These are phyloP conservation scores for Isichthys henryi DNA, from an alignment of 2,113 vertebrate genomes.

Conservation along the genomic window DNA sequence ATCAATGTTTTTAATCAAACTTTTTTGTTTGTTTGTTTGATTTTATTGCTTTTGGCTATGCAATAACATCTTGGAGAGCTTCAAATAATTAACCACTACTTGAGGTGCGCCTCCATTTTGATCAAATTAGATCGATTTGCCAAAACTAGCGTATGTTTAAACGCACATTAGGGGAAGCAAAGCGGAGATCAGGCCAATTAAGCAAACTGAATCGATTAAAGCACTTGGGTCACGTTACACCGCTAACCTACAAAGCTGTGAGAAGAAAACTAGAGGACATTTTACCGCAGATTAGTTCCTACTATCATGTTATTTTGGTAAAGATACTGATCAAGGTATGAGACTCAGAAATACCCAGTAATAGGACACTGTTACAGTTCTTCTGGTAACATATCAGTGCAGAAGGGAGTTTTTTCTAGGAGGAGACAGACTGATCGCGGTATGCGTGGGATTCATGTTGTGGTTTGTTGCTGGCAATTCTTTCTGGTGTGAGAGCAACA, in stretches of 20 bases:
- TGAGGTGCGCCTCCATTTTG: background rate
- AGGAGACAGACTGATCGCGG: background rate
- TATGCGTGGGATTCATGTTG: background rate
- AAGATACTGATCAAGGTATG: background rate
- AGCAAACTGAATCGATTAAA: background rate
- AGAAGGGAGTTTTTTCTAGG: background rate
- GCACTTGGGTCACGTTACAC: background rate
- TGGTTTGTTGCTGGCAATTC: background rate
- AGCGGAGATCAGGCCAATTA: background rate
- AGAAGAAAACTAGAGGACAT: background rate
- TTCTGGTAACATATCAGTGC: background rate
- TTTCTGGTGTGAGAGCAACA: background rate
- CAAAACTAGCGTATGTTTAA: background rate
- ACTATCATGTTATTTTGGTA: background rate
- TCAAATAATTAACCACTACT: background rate
- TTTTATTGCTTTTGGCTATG: background rate
- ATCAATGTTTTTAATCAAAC: background rate
- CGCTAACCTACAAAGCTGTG: background rate
- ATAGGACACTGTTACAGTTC: background rate
- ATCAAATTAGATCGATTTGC: background rate
- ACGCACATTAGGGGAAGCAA: background rate
- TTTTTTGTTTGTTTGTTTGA: background rate
- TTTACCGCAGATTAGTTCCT: background rate
- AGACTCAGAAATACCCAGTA: background rate
- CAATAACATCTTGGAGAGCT: background rate